Percentiles rank a stretch among this genome's conserved stretches.
Conservation (phyloP, 2,113 vertebrate genomes). For the Anhinga rufa region DNA sequence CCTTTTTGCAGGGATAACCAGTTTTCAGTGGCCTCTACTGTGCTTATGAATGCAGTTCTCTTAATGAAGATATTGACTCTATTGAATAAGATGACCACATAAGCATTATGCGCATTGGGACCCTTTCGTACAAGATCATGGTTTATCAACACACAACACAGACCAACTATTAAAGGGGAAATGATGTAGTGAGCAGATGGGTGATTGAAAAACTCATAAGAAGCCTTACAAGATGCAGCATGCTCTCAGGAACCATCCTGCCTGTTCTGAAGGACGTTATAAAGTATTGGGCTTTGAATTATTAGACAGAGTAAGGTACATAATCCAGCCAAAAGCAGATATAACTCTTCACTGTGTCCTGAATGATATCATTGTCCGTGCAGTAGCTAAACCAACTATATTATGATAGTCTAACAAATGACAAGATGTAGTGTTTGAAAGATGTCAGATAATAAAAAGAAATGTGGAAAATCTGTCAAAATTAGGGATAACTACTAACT, state of each 20-base stretch:
- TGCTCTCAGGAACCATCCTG: not conserved
- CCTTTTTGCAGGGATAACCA: not conserved
- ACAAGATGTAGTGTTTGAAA: not conserved
- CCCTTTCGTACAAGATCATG: not conserved
- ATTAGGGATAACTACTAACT: not conserved
- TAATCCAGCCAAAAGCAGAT: not conserved
- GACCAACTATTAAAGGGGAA: not conserved
- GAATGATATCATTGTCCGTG: not conserved
- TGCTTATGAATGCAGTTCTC: not conserved
- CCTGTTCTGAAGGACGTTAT: not conserved
- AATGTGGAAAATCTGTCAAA: not conserved
- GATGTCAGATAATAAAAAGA: not conserved
- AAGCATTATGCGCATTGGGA: not conserved
- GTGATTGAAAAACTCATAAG: not conserved
- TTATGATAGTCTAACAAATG: not conserved
- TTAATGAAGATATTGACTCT: not conserved
- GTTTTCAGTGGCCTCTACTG: not conserved
- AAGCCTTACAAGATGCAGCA: not conserved
- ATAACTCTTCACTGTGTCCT: not conserved
- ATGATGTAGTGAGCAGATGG: not conserved
- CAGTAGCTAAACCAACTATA: not conserved
- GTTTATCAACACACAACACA: not conserved
- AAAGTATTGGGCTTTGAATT: not conserved
- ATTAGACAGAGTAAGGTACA: not conserved
- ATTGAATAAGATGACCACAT: not conserved